Base-by-base conservation (phyloP, 2,797 vertebrate species). In the Gallinago nigripennis region DNA sequence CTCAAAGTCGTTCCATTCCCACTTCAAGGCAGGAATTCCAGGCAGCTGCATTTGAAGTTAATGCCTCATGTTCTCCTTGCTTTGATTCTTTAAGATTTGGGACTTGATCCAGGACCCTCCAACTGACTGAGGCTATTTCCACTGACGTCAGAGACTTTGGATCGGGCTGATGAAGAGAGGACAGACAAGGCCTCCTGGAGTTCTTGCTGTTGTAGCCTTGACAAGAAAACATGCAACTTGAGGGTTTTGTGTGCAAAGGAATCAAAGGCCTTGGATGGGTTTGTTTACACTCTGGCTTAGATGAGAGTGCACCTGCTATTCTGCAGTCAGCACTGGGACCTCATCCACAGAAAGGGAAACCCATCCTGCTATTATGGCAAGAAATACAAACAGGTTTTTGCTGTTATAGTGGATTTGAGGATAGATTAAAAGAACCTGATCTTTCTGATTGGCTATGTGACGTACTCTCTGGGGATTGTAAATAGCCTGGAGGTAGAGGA, bases 21-120 rank as follows among this genome's bases (percentile, higher is more conserved):
- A 90, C 94, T 96, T 95, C 93, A 94, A 93, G 93, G 81, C 88
- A 85, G 83, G 83, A 96, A 89, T 93, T 94, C 61, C 70, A 84
- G 89, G 54, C 58, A 72, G 83, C 80, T 86, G 53, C 41, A 41
- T 90, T 90, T 90, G 82, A 93, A 94, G 60, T 70, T 76, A 77
- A 91, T 90, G 78, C 35, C 50, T 93, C 10, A 0, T 81, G 93
- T 96, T 92, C 78, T 81, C 61, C 81, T 81, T 82, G 71, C 75
- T 94, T 92, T 94, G 85, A 50, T 80, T 89, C 93, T 91, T 91
- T 57, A 85, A 83, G 45, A 51, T 71, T 19, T 91, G 82, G 79
- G 80, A 88, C 61, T 86, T 81, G 72, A 58, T 89, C 87, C 86
- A 92, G 83, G 82, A 80, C 64, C 61, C 33, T 93, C 48, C 43